Evolutionary conservation across 2,113 vertebrate genomes (phyloP), one percentile per base, ranked within the genome.

Genomic region (Halcyon malimbica): DNA sequence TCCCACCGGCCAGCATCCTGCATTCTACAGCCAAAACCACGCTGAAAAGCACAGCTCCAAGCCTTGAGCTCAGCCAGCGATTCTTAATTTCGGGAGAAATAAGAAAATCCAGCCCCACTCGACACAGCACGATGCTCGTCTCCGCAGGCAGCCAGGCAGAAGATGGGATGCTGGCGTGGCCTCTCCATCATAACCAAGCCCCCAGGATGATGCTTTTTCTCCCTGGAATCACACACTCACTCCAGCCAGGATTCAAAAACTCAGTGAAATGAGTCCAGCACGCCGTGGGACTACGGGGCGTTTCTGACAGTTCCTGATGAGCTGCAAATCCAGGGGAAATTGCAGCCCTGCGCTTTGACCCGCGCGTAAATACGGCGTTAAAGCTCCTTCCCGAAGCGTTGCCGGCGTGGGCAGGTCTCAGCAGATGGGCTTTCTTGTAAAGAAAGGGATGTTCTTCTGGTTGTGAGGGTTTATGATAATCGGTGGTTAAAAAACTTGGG

Each of bases 241-340:
- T 46, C 46, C 46, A 46, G 46, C 19, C 46, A 10, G 46, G 46
- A 46, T 46, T 42, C 7, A 4, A 83, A 85, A 69, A 4, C 63
- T 64, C 1, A 0, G 83, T 63, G 33, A 75, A 54, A 33, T 4
- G 13, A 79, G 28, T 35, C 53, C 60, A 25, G 57, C 62, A 14
- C 0, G 3, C 16, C 31, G 7, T 0, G 0, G 35, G 35, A 16
- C 37, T 31, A n/a, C 13, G 14, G 51, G 16, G 31, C 0, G 1
- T 37, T 80, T 8, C 48, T 26, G 54, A 44, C 23, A 24, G 83
- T 18, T 86, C 35, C 50, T 0, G 1, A 35, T 5, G 44, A 84
- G 78, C 75, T 41, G 65, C 37, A 62, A 65, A 69, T 57, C 63
- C 77, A 44, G 44, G 4, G 29, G 46, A 62, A 91, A 81, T 5